Percentiles rank a stretch among this genome's conserved stretches.
These are phyloP conservation scores for Callaeas wilsoni DNA, from an alignment of 2,113 vertebrate genomes.

Conservation along the genomic window DNA sequence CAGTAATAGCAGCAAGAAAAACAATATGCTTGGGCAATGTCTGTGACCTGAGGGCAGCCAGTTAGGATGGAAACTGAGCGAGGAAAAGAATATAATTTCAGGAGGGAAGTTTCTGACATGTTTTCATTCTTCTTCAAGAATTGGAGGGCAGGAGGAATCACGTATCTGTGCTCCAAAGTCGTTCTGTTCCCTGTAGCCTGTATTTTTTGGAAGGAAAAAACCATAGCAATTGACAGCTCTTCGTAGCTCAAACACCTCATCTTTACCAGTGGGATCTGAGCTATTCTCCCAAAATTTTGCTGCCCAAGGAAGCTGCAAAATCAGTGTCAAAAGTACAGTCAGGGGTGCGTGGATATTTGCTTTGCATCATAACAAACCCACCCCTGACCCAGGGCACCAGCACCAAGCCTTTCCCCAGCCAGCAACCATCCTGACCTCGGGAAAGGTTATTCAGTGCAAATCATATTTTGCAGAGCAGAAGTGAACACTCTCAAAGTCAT, in stretches of 20 bases:
- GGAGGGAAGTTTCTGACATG: not conserved
- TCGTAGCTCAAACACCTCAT: not conserved
- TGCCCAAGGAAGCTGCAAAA: not conserved
- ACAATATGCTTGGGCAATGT: not conserved
- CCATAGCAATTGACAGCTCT: not conserved
- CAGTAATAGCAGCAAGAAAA: not conserved
- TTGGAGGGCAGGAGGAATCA: not conserved
- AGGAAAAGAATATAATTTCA: not conserved
- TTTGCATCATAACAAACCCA: accelerated
- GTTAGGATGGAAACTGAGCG: not conserved
- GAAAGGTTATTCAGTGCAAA: not conserved
- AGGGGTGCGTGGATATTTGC: not conserved
- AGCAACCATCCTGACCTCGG: not conserved
- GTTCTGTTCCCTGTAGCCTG: not conserved
- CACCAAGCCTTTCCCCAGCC: not conserved
- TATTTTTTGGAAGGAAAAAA: not conserved
- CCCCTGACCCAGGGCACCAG: accelerated
- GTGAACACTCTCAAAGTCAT: not conserved
- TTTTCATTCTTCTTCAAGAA: not conserved
- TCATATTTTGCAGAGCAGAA: not conserved
- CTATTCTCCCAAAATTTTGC: not conserved
- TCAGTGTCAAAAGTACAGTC: not conserved
- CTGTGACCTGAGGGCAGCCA: not conserved
- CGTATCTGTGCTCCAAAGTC: not conserved
- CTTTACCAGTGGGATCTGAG: not conserved